Evolutionary conservation across 2,113 vertebrate genomes (phyloP), one percentile per base, ranked within the genome.

Genomic region (Leuciscus idus): DNA sequence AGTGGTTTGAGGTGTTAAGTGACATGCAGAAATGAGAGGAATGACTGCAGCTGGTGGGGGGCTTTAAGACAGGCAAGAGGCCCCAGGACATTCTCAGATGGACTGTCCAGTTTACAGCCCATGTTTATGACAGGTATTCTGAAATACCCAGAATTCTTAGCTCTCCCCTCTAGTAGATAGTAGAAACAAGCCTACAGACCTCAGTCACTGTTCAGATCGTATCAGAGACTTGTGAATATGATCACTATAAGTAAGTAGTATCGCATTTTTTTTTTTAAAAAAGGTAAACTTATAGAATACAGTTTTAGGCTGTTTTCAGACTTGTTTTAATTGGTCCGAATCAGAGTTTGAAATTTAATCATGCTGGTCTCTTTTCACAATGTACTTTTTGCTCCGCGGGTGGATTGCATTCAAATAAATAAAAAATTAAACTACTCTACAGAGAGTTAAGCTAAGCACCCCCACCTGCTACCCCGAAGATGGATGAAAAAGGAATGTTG

Each of bases 1-100:
- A 83, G 87, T 88, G 83, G 79, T 87, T 89, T 90, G 88, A 90
- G 87, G 72, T 86, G 84, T 85, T 88, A 91, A 85, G 57, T 87
- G 82, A 86, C 21, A 70, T 78, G 86, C 15, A 84, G 86, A 13
- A 55, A 3, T 12, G 88, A 85, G 2, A 87, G 86, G 81, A 90
- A 85, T 75, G 81, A 57, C 91, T 89, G 75, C 86, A 89, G 89
- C 88, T 90, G 91, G 83, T 8, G 48, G 50, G 17, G 64, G 23
- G 26, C n/a, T 84, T 73, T 73, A 84, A 59, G 50, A 39, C 82
- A 46, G 62, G 43, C 21, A 81, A 21, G 30, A 83, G 79, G 86
- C 79, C 79, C 62, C 30, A 28, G 88, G 79, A 57, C 70, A 84
- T 80, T 84, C 72, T 66, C 78, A 77, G 66, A 82, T 79, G 73